A percentile compares a stretch with the other conserved stretches of the same genome.
Conservation (phyloP, 2,888 invertebrate genomes). For the Rotaria sp. region DNA sequence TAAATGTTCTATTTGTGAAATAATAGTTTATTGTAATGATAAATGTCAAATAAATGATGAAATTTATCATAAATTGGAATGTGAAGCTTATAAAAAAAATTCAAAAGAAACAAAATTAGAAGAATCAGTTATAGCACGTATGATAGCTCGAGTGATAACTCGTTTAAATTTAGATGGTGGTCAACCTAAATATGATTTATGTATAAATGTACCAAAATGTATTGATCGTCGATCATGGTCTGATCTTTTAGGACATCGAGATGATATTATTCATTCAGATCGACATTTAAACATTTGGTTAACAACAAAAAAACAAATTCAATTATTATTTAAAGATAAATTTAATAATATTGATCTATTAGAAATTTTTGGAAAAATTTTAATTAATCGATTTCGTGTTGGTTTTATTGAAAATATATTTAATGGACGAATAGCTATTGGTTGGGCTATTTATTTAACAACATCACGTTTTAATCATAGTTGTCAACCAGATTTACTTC, state of each 20-base stretch:
- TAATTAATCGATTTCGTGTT: slow-evolving; percentile 12
- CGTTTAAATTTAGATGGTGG: neutral
- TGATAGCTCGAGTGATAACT: neutral
- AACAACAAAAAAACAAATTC: neutral
- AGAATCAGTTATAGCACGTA: neutral
- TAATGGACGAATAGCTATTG: neutral
- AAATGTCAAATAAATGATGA: neutral
- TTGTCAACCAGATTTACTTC: neutral
- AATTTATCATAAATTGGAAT: neutral
- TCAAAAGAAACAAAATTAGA: neutral
- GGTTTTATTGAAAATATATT: neutral
- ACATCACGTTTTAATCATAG: slow-evolving; percentile 1
- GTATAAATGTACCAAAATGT: neutral
- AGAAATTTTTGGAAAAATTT: neutral
- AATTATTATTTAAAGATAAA: neutral
- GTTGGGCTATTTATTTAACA: neutral
- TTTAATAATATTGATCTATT: neutral
- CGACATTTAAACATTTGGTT: neutral
- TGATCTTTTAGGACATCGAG: neutral
- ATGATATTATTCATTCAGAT: neutral
- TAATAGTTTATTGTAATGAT: neutral
- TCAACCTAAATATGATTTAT: neutral
- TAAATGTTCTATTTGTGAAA: neutral
- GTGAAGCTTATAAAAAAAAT: neutral
- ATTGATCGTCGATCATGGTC: neutral